These are phyloP conservation scores for Amphipoea oculea DNA, from an alignment of 2,888 invertebrate genomes.

Conservation along the genomic window DNA sequence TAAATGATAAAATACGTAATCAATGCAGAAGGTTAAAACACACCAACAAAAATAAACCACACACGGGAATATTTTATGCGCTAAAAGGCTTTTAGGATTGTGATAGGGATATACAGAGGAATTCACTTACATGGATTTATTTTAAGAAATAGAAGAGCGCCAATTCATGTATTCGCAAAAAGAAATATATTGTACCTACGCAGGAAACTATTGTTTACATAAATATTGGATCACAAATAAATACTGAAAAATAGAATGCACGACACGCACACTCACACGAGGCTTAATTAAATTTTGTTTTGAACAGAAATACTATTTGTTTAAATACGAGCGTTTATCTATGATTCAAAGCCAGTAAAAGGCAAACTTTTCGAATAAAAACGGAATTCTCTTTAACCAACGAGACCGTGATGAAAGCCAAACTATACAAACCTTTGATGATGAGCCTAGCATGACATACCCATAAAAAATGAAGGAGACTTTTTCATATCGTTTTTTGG, in stretches of 20 bases:
- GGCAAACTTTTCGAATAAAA: constrained; percentile 45
- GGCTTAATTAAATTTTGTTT: constrained; percentile 22
- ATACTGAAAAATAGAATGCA: not conserved
- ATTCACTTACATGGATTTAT: constrained; percentile 78
- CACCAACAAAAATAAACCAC: constrained; percentile 75
- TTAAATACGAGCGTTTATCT: constrained; percentile 18
- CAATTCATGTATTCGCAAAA: constrained; percentile 37
- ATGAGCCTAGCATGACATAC: constrained; percentile 48
- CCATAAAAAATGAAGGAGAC: constrained; percentile 47
- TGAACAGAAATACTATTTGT: constrained; percentile 15
- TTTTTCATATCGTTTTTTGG: constrained; percentile 51
- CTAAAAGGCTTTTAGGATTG: constrained; percentile 76
- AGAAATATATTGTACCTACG: constrained; percentile 1
- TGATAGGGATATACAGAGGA: constrained; percentile 74
- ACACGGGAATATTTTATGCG: constrained; percentile 78
- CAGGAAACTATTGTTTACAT: constrained; percentile 9
- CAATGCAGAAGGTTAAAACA: constrained; percentile 72
- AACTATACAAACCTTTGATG: constrained; percentile 60
- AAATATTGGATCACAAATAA: not conserved
- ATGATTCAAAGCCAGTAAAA: constrained; percentile 39
- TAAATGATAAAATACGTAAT: constrained; percentile 75
- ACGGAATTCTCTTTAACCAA: constrained; percentile 40
- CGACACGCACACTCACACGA: no score
- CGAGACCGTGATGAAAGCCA: constrained; percentile 48
- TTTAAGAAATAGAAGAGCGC: constrained; percentile 68